Evolutionary conservation across 2,888 invertebrate genomes (phyloP).

Genomic region (Argyresthia goedartella): DNA sequence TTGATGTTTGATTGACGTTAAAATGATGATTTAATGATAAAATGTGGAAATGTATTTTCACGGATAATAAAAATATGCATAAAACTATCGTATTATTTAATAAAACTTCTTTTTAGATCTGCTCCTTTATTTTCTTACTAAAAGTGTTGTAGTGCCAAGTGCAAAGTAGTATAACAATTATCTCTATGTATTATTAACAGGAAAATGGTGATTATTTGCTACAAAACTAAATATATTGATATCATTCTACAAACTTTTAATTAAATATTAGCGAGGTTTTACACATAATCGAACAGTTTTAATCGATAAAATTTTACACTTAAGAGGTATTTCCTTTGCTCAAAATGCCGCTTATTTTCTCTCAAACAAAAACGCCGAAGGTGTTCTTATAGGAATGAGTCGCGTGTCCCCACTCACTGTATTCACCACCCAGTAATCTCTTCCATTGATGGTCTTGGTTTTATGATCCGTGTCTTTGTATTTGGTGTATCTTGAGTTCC

Average conservation of each 20-base stretch:
- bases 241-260: too few relatives aligned
- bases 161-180: not conserved
- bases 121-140: conserved; percentile 15
- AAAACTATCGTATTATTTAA: not conserved
- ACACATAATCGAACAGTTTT: not conserved
- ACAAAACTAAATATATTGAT: too few relatives aligned
- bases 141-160: not conserved
- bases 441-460: conserved; percentile 77
- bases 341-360: conserved; percentile 9
- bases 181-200: not conserved
- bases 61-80: conserved; percentile 40
- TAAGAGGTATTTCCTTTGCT: conserved; percentile 5
- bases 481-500: conserved; percentile 30
- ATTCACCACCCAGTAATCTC: conserved; percentile 80
- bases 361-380: conserved; percentile 83
- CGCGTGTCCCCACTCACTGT: conserved; percentile 73
- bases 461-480: conserved; percentile 52
- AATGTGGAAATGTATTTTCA: conserved; percentile 41
- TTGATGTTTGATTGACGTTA: conserved; percentile 20
- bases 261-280: not conserved
- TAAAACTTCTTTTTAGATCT: conserved; percentile 18
- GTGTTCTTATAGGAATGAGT: conserved; percentile 79
- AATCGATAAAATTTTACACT: not conserved
- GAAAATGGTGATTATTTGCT: not conserved
- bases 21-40: conserved; percentile 34